Percentiles rank a stretch among this genome's conserved stretches.
phyloP scores from a whole-genome alignment of 92 coral and sea anemone species.

The Phymanthus crucifer region DNA sequence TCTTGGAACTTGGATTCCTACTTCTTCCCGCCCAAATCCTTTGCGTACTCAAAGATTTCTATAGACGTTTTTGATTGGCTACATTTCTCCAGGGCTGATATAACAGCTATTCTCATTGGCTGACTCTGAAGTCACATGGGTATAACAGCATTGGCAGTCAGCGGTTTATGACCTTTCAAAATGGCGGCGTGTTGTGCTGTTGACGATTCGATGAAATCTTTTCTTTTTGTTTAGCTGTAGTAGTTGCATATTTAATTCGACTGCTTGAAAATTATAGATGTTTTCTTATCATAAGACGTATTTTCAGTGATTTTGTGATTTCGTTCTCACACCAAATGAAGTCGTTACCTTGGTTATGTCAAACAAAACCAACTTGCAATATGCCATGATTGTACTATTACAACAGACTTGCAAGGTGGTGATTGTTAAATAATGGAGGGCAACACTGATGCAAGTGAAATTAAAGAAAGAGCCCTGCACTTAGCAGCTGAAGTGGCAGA shows the following conservation, averaged over 20 bases:
- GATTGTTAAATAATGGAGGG: slow-evolving; percentile 22
- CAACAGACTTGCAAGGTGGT: too few relatives aligned
- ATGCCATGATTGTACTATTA: not conserved
- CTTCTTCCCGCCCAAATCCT: slow-evolving; percentile 31
- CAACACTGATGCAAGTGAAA: slow-evolving; percentile 64
- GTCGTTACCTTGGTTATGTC: too few relatives aligned
- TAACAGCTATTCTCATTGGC: slow-evolving; percentile 48
- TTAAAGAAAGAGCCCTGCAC: slow-evolving; percentile 77
- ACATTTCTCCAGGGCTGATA: not conserved
- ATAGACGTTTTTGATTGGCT: slow-evolving; percentile 18
- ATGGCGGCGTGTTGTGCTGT: slow-evolving; percentile 36
- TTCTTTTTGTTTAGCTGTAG: not conserved
- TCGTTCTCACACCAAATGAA: not conserved
- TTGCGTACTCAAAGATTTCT: not conserved
- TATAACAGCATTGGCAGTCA: not conserved
- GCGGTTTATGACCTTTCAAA: slow-evolving; percentile 18
- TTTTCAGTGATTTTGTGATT: not conserved
- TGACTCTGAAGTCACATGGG: slow-evolving; percentile 5
- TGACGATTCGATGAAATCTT: not conserved
- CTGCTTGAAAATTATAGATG: not conserved
- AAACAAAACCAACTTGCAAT: not conserved
- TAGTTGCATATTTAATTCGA: not conserved
- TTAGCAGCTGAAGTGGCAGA: slow-evolving; percentile 98
- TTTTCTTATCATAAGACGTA: not conserved
- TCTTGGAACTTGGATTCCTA: not conserved